A percentile compares a stretch with the other conserved stretches of the same genome.
Evolutionary conservation across 1,140 invertebrate species (phyloP).

Genomic region (Sycophila sp.): DNA sequence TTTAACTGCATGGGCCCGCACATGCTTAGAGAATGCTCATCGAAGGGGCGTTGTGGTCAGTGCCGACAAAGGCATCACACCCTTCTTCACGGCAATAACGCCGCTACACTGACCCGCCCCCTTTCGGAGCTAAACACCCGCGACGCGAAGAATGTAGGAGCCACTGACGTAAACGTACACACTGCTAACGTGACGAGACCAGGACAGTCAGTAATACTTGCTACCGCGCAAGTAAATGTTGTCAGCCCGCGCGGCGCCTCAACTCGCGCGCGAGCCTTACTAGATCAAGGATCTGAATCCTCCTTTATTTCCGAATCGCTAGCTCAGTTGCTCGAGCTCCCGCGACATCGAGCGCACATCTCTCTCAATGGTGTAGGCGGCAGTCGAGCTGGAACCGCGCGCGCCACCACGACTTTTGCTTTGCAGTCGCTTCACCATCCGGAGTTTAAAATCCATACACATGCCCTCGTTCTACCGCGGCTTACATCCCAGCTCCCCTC

Average conservation of each 20-base stretch:
- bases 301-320: constrained; percentile 41
- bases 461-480: constrained; percentile 4
- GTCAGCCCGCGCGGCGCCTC: background rate
- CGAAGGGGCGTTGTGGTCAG: background rate
- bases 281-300: constrained; percentile 44
- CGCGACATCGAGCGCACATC: background rate
- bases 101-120: background rate
- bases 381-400: background rate
- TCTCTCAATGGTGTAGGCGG: background rate
- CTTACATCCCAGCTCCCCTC: background rate
- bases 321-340: constrained; percentile 33
- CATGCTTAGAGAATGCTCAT: background rate
- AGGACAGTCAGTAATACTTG: background rate
- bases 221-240: constrained; percentile 13
- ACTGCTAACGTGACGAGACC: background rate
- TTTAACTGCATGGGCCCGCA: constrained; percentile 3
- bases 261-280: constrained; percentile 22
- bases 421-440: background rate
- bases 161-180: background rate
- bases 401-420: background rate
- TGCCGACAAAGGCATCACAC: background rate
- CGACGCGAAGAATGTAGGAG: background rate
- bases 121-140: background rate
- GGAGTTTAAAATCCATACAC: background rate
- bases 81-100: background rate